phyloP scores from a whole-genome alignment of 1,140 invertebrate genomes.

The Trachymyrmex cornetzi region DNA sequence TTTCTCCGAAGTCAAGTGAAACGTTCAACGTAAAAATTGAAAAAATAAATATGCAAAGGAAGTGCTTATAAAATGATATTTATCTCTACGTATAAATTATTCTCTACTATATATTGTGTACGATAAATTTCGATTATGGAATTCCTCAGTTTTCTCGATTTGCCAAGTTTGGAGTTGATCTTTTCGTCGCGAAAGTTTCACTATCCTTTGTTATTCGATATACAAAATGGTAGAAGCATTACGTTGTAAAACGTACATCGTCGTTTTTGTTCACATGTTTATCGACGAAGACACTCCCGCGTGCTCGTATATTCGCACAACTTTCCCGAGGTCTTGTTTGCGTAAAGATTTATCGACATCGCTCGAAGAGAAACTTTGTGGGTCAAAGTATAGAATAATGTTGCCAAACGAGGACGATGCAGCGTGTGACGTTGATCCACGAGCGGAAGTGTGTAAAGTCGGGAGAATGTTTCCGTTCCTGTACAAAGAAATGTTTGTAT shows the following conservation, averaged over 20 bases:
- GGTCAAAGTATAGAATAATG: constrained; percentile 61
- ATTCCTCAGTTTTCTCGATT: not conserved
- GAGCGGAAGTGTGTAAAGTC: constrained; percentile 45
- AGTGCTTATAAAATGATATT: not conserved
- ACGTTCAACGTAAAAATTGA: not conserved
- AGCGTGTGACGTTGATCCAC: constrained; percentile 57
- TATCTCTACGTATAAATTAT: not conserved
- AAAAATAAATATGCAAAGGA: not conserved
- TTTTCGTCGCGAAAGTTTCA: constrained; percentile 2
- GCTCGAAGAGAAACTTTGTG: constrained; percentile 45
- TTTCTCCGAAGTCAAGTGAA: not conserved
- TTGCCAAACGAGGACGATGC: constrained; percentile 53
- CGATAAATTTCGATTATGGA: not conserved
- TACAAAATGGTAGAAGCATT: constrained; percentile 43
- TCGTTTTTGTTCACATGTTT: constrained; percentile 56
- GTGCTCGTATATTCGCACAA: constrained; percentile 30
- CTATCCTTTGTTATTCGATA: constrained; percentile 9
- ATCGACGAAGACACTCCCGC: constrained; percentile 48
- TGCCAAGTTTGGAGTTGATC: constrained; percentile 11
- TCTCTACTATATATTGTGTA: not conserved
- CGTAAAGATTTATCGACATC: constrained; percentile 56
- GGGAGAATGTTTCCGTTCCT: constrained; percentile 43
- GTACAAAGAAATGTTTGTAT: constrained; percentile 62
- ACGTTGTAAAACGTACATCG: constrained; percentile 38
- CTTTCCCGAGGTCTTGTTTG: constrained; percentile 39